A percentile compares a stretch with the other conserved stretches of the same genome.
Evolutionary conservation across 2,113 vertebrate species (phyloP).

Genomic region (Pachycephala philippinensis): DNA sequence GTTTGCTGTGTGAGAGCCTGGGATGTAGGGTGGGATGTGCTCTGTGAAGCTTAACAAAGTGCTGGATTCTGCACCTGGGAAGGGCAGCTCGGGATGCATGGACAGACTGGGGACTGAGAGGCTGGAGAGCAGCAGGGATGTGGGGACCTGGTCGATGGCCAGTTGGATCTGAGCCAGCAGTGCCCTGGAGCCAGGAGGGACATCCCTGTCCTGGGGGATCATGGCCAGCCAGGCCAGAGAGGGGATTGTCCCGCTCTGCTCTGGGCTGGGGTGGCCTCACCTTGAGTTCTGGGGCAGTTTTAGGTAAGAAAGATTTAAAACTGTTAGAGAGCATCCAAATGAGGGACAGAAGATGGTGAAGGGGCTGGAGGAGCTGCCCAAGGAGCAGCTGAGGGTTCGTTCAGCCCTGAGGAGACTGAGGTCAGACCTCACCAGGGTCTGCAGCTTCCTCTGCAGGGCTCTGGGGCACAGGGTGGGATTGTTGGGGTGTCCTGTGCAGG

Average conservation of each 20-base stretch:
- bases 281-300: neutral
- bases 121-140: neutral
- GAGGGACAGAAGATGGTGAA: neutral
- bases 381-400: neutral
- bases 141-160: fast-evolving
- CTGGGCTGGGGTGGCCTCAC: neutral
- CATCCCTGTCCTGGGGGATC: neutral
- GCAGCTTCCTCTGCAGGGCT: neutral
- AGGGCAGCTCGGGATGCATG: neutral
- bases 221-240: neutral
- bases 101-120: neutral
- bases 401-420: neutral
- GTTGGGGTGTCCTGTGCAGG: neutral
- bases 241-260: neutral
- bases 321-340: neutral
- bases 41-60: neutral
- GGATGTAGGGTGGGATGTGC: neutral
- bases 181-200: neutral
- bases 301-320: neutral
- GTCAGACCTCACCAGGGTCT: fast-evolving
- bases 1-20: neutral
- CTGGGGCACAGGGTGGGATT: neutral
- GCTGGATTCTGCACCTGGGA: neutral
- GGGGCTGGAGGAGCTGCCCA: neutral
- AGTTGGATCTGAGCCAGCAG: neutral